A percentile compares a stretch with the other conserved stretches of the same genome.
Conservation (phyloP, 2,797 vertebrate genomes). For the Hybognathus amarus region DNA sequence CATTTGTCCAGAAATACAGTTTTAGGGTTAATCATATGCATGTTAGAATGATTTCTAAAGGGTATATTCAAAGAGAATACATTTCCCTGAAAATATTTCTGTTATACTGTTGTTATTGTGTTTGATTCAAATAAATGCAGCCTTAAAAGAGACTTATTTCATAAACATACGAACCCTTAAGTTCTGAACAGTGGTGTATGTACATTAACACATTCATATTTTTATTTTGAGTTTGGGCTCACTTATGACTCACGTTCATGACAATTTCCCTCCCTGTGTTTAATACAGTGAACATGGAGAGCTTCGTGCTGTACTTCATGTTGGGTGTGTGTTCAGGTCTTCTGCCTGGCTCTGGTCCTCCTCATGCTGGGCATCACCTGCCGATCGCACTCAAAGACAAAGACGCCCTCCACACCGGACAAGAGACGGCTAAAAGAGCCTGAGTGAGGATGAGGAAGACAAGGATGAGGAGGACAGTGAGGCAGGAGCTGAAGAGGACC, state of each 20-base stretch:
- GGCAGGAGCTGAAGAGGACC: slow-evolving; percentile 71
- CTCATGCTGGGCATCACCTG: slow-evolving; percentile 86
- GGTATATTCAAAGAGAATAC: neutral
- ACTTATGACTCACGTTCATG: neutral
- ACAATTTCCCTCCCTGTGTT: neutral
- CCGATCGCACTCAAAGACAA: slow-evolving; percentile 74
- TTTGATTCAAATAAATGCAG: neutral
- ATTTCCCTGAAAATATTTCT: neutral
- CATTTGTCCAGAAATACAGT: no score
- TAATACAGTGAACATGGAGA: slow-evolving; percentile 87
- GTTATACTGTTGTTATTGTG: neutral
- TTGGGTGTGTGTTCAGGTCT: slow-evolving; percentile 92
- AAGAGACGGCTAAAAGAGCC: slow-evolving; percentile 76
- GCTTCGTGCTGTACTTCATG: slow-evolving; percentile 92
- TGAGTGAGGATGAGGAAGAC: slow-evolving; percentile 76
- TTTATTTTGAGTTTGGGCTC: no score
- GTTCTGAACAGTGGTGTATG: neutral
- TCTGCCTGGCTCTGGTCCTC: slow-evolving; percentile 86
- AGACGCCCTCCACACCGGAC: slow-evolving; percentile 61
- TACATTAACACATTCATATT: neutral
- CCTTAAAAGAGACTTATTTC: neutral
- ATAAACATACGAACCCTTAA: neutral
- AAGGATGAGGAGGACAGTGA: slow-evolving; percentile 80
- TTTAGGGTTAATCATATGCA: no score
- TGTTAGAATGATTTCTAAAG: neutral